A percentile compares a stretch with the other conserved stretches of the same genome.
These are phyloP conservation scores for Monodelphis domestica DNA, from an alignment of 2,797 vertebrate species.

Conservation along the genomic window DNA sequence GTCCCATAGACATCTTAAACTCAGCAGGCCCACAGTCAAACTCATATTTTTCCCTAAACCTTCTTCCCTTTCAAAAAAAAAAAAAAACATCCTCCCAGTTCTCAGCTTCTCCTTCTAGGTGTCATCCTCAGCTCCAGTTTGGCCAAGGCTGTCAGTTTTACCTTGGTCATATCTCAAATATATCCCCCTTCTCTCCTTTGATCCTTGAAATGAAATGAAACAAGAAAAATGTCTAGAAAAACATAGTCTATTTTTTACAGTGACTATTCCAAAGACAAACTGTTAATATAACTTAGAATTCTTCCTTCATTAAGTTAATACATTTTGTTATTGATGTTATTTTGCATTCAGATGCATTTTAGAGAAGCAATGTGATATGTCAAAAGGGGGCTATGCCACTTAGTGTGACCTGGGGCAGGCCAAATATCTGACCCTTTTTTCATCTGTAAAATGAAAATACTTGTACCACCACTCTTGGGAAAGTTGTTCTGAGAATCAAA, in stretches of 20 bases:
- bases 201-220: background rate
- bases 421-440: background rate
- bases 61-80: background rate
- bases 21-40: background rate
- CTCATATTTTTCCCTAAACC: background rate
- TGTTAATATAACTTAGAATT: background rate
- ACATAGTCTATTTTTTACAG: background rate
- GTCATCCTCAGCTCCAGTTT: background rate
- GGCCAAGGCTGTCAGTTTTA: background rate
- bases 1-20: background rate
- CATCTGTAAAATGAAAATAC: background rate
- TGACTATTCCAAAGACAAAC: background rate
- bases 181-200: background rate
- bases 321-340: background rate
- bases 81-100: background rate
- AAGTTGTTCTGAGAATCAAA: background rate
- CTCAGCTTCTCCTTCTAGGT: background rate
- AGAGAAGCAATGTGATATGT: background rate
- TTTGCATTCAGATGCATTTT: background rate
- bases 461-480: background rate
- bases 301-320: background rate
- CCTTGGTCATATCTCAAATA: background rate
- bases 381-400: background rate
- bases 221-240: background rate
- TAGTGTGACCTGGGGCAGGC: background rate